phyloP scores from a whole-genome alignment of 2,113 vertebrate species.

The Ptychochromis oligacanthus region DNA sequence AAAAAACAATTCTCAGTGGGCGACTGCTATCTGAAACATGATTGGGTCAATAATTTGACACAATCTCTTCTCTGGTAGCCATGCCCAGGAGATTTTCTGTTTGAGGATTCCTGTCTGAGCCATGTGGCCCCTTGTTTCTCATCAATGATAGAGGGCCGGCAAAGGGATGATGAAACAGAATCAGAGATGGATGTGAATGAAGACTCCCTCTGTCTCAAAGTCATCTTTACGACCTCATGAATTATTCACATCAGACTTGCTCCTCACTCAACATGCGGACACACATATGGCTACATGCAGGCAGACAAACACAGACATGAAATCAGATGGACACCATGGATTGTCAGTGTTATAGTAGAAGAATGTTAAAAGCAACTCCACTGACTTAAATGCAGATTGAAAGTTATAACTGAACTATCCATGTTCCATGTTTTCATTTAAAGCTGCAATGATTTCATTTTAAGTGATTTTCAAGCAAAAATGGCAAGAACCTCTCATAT shows the following conservation, averaged over 20 bases:
- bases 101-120: slow-evolving; percentile 65
- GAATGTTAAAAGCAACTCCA: not conserved
- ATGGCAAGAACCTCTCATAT: no score
- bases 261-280: not conserved
- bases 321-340: not conserved
- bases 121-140: slow-evolving; percentile 57
- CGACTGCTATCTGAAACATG: slow-evolving; percentile 64
- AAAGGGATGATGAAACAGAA: slow-evolving; percentile 71
- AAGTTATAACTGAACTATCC: not conserved
- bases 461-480: not conserved
- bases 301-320: not conserved
- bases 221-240: slow-evolving; percentile 67
- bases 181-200: slow-evolving; percentile 66
- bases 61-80: slow-evolving; percentile 67
- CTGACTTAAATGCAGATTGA: not conserved
- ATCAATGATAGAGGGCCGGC: slow-evolving; percentile 69
- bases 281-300: slow-evolving; percentile 13
- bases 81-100: slow-evolving; percentile 60
- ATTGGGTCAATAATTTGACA: slow-evolving; percentile 69
- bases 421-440: not conserved
- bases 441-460: not conserved
- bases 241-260: slow-evolving; percentile 66
- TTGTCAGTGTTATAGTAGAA: not conserved
- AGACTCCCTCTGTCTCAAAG: slow-evolving; percentile 51
- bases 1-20: slow-evolving; percentile 50